These are phyloP conservation scores for Onychomys leucogaster DNA, from an alignment of 2,797 vertebrate species.

Conservation along the genomic window DNA sequence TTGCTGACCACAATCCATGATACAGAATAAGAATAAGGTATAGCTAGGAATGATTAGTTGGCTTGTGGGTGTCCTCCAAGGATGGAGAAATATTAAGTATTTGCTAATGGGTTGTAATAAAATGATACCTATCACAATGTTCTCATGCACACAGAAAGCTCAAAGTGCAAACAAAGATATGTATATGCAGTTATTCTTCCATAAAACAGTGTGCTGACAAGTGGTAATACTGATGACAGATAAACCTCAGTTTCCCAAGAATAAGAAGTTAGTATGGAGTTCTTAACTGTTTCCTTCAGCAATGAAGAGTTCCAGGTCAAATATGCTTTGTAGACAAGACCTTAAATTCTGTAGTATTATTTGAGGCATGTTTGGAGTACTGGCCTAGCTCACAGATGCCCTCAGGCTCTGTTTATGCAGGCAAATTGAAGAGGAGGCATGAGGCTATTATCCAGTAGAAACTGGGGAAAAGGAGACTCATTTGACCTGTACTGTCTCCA, in stretches of 20 bases:
- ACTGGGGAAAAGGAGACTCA: slow-evolving; percentile 62
- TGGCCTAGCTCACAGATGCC: slow-evolving; percentile 54
- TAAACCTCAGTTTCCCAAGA: slow-evolving; percentile 57
- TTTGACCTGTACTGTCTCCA: slow-evolving; percentile 79
- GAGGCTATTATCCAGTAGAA: slow-evolving; percentile 67
- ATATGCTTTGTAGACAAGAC: slow-evolving; percentile 77
- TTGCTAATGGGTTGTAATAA: neutral
- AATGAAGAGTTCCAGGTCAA: slow-evolving; percentile 67
- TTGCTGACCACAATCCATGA: neutral
- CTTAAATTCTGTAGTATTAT: slow-evolving; percentile 74
- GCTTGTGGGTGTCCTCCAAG: neutral
- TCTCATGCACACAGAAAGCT: neutral
- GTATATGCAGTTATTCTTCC: neutral
- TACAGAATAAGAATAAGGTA: neutral
- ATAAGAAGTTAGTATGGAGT: neutral
- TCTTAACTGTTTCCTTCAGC: slow-evolving; percentile 38
- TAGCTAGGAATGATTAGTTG: neutral
- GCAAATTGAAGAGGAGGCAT: slow-evolving; percentile 73
- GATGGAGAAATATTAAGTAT: neutral
- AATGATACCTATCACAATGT: neutral
- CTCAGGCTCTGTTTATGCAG: slow-evolving; percentile 80
- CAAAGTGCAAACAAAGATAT: neutral
- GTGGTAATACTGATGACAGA: neutral
- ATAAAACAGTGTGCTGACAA: neutral
- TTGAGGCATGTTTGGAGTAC: slow-evolving; percentile 75